phyloP scores from a whole-genome alignment of 2,797 vertebrate species.

The Clarias laeviceps region DNA sequence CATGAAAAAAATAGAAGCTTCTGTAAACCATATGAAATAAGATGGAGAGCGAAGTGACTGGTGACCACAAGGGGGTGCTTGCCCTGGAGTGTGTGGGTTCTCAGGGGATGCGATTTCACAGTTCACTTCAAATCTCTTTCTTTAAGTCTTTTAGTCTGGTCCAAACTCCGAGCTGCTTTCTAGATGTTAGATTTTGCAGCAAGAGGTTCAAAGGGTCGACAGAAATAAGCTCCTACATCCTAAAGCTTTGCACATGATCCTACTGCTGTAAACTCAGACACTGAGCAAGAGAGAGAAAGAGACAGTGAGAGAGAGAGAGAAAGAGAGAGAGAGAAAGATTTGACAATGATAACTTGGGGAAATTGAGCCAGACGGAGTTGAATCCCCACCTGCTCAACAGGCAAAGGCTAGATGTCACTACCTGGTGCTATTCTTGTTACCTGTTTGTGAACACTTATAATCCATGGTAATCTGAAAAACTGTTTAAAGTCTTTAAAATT shows the following conservation, averaged over 20 bases:
- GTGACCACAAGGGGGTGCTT: conserved; percentile 74
- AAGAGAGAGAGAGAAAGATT: conserved; percentile 12
- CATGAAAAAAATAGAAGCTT: conserved; percentile 19
- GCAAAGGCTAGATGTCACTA: conserved; percentile 20
- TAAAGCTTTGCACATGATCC: conserved; percentile 44
- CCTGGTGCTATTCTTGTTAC: not conserved
- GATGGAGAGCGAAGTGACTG: conserved; percentile 59
- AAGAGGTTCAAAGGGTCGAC: conserved; percentile 56
- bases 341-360: conserved; percentile 31
- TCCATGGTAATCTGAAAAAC: not conserved
- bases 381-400: conserved; percentile 50
- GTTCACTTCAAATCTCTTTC: not conserved
- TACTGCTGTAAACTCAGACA: not conserved
- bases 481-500: too few species aligned
- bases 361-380: conserved; percentile 36
- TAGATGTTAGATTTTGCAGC: conserved; percentile 12
- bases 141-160: conserved; percentile 7
- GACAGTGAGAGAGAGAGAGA: conserved; percentile 9
- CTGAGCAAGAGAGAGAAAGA: not conserved
- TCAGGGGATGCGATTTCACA: not conserved
- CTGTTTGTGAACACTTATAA: not conserved
- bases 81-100: not conserved
- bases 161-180: not conserved
- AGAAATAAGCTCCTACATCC: conserved; percentile 63
- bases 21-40: conserved; percentile 21